phyloP scores from a whole-genome alignment of 2,797 vertebrate species.

The Sebastes kiyomatsui region DNA sequence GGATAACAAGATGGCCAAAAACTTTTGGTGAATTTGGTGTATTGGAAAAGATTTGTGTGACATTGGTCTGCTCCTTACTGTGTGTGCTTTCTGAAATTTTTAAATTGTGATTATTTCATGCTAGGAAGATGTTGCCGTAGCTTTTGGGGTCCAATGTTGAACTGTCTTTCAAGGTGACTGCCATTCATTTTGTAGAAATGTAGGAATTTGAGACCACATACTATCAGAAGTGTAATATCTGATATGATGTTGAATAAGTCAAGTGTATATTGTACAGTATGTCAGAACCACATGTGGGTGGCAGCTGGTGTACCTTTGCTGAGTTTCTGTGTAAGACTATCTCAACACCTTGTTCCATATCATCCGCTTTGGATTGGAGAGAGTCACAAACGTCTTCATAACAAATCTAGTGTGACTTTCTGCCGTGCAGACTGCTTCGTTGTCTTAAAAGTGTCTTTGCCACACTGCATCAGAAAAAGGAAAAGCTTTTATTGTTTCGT shows the following conservation, averaged over 20 bases:
- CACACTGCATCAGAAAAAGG: background rate
- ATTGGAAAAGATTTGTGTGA: background rate
- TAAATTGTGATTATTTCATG: background rate
- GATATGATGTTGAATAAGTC: background rate
- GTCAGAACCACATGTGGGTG: background rate
- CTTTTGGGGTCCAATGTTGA: background rate
- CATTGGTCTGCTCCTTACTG: background rate
- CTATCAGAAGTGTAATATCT: background rate
- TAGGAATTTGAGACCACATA: background rate
- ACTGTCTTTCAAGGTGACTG: background rate
- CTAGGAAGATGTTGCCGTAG: background rate
- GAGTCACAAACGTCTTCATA: background rate
- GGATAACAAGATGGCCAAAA: background rate
- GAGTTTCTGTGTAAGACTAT: background rate
- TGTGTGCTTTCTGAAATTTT: background rate
- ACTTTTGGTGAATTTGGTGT: background rate
- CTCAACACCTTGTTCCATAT: background rate
- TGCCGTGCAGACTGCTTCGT: background rate
- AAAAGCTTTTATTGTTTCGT: background rate
- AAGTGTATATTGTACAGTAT: background rate
- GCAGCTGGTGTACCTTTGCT: background rate
- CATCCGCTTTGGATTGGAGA: background rate
- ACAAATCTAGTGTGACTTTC: background rate
- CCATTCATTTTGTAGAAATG: background rate
- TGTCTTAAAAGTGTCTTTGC: background rate